Conservation (phyloP, 1,140 invertebrate genomes). For the Harpegnathos saltator region DNA sequence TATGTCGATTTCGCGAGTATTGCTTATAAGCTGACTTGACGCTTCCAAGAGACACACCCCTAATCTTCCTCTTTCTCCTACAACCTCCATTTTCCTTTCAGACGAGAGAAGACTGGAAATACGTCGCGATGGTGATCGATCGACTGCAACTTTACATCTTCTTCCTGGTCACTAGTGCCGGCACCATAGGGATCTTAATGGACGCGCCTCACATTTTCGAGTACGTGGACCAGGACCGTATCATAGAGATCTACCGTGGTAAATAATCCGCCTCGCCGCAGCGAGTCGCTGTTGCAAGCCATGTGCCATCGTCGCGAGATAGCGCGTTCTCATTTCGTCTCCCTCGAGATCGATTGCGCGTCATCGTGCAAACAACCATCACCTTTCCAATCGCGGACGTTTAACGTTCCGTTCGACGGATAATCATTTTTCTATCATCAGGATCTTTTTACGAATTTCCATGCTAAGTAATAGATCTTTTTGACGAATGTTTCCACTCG, state of each 20-base stretch:
- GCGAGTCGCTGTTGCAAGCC: conserved; percentile 66
- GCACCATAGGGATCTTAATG: conserved; percentile 98
- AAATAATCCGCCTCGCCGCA: conserved; percentile 88
- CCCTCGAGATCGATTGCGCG: conserved; percentile 48
- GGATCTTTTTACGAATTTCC: conserved; percentile 12
- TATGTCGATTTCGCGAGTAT: conserved; percentile 80
- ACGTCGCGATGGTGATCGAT: conserved; percentile 99
- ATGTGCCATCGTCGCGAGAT: conserved; percentile 68
- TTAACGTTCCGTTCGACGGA: conserved; percentile 36
- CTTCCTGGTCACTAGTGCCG: conserved; percentile 98
- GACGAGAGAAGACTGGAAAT: conserved; percentile 99
- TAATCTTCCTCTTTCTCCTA: background rate
- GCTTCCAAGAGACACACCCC: background rate
- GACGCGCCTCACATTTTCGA: conserved; percentile 99
- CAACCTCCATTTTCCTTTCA: conserved; percentile 85
- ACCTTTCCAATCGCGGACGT: background rate
- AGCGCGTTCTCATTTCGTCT: conserved; percentile 67
- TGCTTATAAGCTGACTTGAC: background rate
- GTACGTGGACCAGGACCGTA: conserved; percentile 98
- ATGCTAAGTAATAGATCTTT: conserved; percentile 27
- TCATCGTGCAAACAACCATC: conserved; percentile 1
- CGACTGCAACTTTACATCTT: conserved; percentile 98
- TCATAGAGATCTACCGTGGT: conserved; percentile 97
- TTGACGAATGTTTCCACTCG: conserved; percentile 17
- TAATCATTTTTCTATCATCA: conserved; percentile 48